These are phyloP conservation scores for Hypomesus transpacificus DNA, from an alignment of 2,113 vertebrate species.

Conservation along the genomic window DNA sequence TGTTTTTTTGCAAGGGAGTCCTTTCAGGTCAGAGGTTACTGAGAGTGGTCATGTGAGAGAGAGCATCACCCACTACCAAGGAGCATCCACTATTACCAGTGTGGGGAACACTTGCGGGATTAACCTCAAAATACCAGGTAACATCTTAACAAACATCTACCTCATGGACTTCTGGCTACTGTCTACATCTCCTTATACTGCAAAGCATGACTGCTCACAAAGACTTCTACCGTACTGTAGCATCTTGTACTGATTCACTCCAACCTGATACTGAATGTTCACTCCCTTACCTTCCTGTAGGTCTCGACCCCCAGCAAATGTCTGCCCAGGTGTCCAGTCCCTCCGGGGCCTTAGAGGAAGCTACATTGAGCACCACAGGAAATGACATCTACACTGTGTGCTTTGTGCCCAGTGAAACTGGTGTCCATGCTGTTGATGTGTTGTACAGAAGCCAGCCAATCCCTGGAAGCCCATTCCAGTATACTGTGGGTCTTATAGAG, in stretches of 20 bases:
- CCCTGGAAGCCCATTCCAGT: conserved; percentile 83
- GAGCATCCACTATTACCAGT: conserved; percentile 75
- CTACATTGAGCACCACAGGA: conserved; percentile 73
- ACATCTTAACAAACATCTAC: conserved; percentile 6
- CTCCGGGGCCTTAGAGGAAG: conserved; percentile 72
- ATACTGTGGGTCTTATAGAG: conserved; percentile 78
- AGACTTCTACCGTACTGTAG: no score
- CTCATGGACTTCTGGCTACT: neutral
- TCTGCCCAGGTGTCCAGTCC: conserved; percentile 80
- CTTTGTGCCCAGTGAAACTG: conserved; percentile 83
- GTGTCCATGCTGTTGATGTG: conserved; percentile 79
- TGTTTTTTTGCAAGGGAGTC: conserved; percentile 71
- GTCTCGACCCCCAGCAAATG: conserved; percentile 74
- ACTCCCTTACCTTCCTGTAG: conserved; percentile 3
- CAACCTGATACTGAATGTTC: no score
- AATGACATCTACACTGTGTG: conserved; percentile 78
- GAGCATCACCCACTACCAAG: conserved; percentile 77
- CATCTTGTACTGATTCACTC: no score
- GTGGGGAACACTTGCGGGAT: conserved; percentile 82
- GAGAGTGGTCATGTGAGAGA: conserved; percentile 80
- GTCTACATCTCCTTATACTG: neutral
- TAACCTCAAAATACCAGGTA: conserved; percentile 83
- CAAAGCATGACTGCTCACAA: no score
- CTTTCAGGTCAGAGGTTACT: conserved; percentile 81
- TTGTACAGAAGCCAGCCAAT: conserved; percentile 78